Evolutionary conservation across 2,888 invertebrate genomes (phyloP).

Genomic region (Agrypnus murinus): DNA sequence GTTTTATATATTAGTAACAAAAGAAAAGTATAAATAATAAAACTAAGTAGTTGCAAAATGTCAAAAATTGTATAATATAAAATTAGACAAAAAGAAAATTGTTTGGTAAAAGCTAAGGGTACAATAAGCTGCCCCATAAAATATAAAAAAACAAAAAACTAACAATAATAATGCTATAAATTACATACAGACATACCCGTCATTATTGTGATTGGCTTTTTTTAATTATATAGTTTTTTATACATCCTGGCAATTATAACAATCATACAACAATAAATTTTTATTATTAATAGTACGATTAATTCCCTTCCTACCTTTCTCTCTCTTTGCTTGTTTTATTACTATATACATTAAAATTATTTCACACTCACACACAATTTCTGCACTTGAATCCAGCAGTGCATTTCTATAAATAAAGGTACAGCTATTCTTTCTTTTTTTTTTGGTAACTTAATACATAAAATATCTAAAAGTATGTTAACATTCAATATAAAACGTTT

Average conservation of each 20-base stretch:
- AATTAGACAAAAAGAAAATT: background rate
- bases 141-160: slow-evolving; percentile 28
- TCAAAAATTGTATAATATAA: background rate
- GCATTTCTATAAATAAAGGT: slow-evolving; percentile 39
- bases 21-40: background rate
- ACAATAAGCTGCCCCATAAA: slow-evolving; percentile 35
- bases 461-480: slow-evolving; percentile 43
- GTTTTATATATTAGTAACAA: slow-evolving; percentile 22
- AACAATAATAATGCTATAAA: slow-evolving; percentile 48
- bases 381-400: slow-evolving; percentile 25
- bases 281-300: slow-evolving; percentile 29
- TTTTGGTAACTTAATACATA: slow-evolving; percentile 41
- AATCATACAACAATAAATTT: slow-evolving; percentile 34
- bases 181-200: slow-evolving; percentile 57
- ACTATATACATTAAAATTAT: slow-evolving; percentile 6
- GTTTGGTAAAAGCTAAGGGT: slow-evolving; percentile 25
- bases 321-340: slow-evolving; percentile 1
- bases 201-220: slow-evolving; percentile 57
- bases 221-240: slow-evolving; percentile 1
- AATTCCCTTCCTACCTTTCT: background rate
- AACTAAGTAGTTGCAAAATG: background rate
- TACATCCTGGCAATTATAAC: slow-evolving; percentile 25
- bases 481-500: slow-evolving; percentile 38
- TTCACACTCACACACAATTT: slow-evolving; percentile 11
- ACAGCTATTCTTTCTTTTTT: slow-evolving; percentile 15